Percentiles rank a stretch among this genome's conserved stretches.
Conservation (phyloP, 2,797 vertebrate species). For the Eurystomus glaucurus region DNA sequence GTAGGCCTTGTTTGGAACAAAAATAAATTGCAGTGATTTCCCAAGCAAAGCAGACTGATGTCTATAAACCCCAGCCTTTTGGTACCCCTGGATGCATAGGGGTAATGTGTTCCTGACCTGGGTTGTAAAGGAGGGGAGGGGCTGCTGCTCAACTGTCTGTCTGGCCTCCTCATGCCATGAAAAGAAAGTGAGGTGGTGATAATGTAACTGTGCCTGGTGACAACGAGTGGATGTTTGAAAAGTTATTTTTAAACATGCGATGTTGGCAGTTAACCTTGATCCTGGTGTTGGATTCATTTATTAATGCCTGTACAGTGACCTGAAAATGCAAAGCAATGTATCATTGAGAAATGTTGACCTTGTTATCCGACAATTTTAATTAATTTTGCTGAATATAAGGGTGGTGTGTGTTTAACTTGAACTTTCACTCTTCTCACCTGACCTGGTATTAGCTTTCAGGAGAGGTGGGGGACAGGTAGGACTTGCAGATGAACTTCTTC, state of each 20-base stretch:
- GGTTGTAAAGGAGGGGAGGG: background rate
- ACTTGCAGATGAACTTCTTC: background rate
- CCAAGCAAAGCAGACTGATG: background rate
- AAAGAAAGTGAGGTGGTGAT: conserved; percentile 15
- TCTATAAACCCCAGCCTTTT: background rate
- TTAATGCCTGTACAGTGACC: background rate
- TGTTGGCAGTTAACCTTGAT: conserved; percentile 37
- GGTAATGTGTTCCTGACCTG: background rate
- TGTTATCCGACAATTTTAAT: background rate
- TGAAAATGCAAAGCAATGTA: background rate
- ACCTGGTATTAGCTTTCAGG: background rate
- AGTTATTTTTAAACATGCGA: conserved; percentile 13
- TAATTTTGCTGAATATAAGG: background rate
- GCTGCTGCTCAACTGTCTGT: background rate
- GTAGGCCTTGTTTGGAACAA: background rate
- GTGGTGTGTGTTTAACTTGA: background rate
- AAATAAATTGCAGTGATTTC: background rate
- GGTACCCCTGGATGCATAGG: background rate
- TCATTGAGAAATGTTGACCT: conserved; percentile 1
- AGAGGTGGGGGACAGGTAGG: background rate
- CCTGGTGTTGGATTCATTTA: conserved; percentile 25
- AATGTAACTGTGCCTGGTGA: conserved; percentile 23
- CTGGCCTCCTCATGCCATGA: background rate
- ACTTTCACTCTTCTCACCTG: background rate
- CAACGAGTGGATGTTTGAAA: background rate